phyloP scores from a whole-genome alignment of 2,113 vertebrate genomes.

The Columba livia region DNA sequence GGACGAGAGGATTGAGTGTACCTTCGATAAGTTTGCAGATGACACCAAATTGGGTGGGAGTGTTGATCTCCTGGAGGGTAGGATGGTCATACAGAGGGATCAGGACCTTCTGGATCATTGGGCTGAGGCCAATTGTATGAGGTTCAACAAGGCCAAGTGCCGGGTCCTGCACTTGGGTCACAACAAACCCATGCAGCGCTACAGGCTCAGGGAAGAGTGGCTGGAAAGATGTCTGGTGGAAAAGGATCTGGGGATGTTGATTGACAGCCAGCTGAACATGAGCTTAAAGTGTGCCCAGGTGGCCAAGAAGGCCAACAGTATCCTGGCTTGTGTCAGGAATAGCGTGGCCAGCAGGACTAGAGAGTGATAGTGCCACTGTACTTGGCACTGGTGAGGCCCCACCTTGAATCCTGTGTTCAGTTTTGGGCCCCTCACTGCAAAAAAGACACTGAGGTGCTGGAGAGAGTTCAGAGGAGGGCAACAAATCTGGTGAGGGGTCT shows the following conservation, averaged over 20 bases:
- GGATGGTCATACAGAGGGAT: background rate
- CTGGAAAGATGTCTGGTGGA: background rate
- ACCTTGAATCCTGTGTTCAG: rapidly evolving
- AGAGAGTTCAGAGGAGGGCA: too few species aligned
- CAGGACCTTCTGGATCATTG: background rate
- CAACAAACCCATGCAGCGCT: background rate
- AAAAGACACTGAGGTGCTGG: too few species aligned
- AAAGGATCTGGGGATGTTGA: background rate
- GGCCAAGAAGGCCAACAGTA: background rate
- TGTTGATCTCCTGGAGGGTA: background rate
- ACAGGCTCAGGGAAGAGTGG: background rate
- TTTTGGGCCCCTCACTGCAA: too few species aligned
- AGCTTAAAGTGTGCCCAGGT: background rate
- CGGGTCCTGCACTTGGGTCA: background rate
- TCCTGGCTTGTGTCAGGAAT: background rate
- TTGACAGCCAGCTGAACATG: background rate
- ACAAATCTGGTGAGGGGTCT: too few species aligned
- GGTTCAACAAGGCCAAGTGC: background rate
- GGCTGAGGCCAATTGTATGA: rapidly evolving
- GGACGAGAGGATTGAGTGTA: background rate
- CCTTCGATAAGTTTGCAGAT: background rate
- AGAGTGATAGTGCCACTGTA: rapidly evolving
- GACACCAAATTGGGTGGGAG: background rate
- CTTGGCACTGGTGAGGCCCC: rapidly evolving
- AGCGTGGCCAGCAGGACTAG: background rate